Evolutionary conservation across 2,888 invertebrate genomes (phyloP), one percentile per base, ranked within the genome.

Genomic region (Oscheius sp.): DNA sequence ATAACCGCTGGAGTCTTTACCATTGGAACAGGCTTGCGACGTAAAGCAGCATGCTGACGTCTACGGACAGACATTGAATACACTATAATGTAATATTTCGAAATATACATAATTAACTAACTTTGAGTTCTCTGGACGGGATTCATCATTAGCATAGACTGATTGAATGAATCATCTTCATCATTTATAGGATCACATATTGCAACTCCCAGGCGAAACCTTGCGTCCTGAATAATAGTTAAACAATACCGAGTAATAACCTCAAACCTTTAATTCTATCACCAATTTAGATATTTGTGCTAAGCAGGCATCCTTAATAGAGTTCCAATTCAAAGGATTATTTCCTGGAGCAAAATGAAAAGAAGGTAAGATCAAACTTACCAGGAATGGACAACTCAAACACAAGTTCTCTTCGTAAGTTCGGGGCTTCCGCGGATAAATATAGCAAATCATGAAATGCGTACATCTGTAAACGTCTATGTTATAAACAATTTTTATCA

Each of bases 111-210:
- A 21, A 49, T 7, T 1, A 35, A 43, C 41, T 18, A 12, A 61
- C 61, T 61, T 43, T 61, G 61, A n/a, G 41, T 61, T 61, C 61
- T 61, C 18, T 61, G 61, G 2, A 21, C 25, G 21, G 61, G 61
- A 21, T 61, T 41, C 43, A 41, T 61, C 61, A 61, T 35, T 13
- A 61, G 61, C 61, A 61, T 61, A 3, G 61, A 61, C 45, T 61
- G 61, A 61, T 61, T 61, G 7, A 61, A 41, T 12, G 13, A n/a
- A 43, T 61, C 61, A 1, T 43, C 61, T 0, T 61, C 43, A 18
- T 61, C 61, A 9, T 21, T 25, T n/a, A 41, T 9, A n/a, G 7
- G 1, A 2, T 16, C 16, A 49, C 13, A n/a, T 35, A 49, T 7
- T 25, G 16, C 25, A 6, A 13, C 55, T 23, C 55, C 21, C 13